These are phyloP conservation scores for Scrobipalpa atriplicella DNA, from an alignment of 2,888 invertebrate species.

Conservation along the genomic window DNA sequence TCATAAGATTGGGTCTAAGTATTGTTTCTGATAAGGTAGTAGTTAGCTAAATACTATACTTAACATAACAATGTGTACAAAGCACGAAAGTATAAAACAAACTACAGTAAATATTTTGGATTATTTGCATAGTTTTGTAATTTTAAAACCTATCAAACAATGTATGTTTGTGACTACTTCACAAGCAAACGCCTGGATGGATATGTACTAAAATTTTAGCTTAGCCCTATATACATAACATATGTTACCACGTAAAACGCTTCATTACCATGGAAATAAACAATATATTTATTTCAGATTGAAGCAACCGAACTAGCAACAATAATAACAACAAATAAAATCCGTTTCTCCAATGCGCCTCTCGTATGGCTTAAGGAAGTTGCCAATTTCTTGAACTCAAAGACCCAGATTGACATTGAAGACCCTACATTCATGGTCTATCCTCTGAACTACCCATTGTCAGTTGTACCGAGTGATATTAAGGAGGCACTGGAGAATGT, in stretches of 20 bases:
- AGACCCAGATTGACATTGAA: constrained; percentile 84
- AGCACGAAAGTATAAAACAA: no score
- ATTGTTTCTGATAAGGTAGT: no score
- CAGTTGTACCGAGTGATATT: constrained; percentile 73
- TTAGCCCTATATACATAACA: not conserved
- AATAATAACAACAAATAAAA: constrained; percentile 80
- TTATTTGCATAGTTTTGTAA: no score
- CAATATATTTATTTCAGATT: constrained; percentile 74
- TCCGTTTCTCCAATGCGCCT: constrained; percentile 87
- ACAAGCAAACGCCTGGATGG: no score
- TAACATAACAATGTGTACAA: no score
- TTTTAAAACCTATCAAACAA: no score
- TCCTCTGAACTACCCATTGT: constrained; percentile 82
- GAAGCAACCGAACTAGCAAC: constrained; percentile 80
- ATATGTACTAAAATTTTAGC: no score
- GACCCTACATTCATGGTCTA: constrained; percentile 84
- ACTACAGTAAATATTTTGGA: no score
- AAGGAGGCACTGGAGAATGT: constrained; percentile 71
- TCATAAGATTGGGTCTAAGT: no score
- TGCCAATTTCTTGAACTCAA: constrained; percentile 84
- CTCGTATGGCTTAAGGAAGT: constrained; percentile 87
- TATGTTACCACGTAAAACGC: not conserved
- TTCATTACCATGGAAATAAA: not conserved
- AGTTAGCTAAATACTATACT: no score
- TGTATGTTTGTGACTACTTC: no score